Conservation (phyloP, 2,113 vertebrate genomes). For the Phoenicopterus ruber region DNA sequence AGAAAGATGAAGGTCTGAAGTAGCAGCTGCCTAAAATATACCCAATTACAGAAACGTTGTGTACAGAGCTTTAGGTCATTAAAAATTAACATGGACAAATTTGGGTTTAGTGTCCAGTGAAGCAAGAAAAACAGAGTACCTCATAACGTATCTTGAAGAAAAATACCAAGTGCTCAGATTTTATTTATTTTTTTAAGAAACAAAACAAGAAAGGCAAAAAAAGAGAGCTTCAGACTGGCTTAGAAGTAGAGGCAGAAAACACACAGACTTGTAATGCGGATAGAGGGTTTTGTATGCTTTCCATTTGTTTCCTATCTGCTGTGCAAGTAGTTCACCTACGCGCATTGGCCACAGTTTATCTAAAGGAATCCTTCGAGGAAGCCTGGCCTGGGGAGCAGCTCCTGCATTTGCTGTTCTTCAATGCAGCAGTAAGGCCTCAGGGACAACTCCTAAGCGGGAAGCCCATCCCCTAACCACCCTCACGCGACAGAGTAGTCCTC, state of each 20-base stretch:
- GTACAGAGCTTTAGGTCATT: not conserved
- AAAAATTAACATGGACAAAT: conserved; percentile 12
- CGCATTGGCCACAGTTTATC: not conserved
- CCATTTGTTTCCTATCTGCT: not conserved
- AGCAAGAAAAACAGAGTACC: conserved; percentile 22
- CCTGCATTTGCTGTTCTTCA: not conserved
- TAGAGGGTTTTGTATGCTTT: not conserved
- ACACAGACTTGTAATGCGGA: not conserved
- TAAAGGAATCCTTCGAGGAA: not conserved
- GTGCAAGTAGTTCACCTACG: not conserved
- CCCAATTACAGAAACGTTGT: not conserved
- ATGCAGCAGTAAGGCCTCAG: not conserved
- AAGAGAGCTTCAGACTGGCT: not conserved
- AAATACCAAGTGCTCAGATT: not conserved
- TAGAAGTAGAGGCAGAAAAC: not conserved
- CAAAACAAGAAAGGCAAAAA: too few species aligned
- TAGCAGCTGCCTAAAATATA: not conserved
- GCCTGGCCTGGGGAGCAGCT: not conserved
- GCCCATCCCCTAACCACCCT: not conserved
- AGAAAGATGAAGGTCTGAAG: not conserved
- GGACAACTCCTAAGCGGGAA: not conserved
- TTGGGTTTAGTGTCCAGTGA: not conserved
- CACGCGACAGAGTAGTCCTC: not conserved
- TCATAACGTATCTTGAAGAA: not conserved
- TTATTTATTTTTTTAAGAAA: not conserved